These are phyloP conservation scores for Drosophila suzukii DNA, from an alignment of 1,140 invertebrate species.

Conservation along the genomic window DNA sequence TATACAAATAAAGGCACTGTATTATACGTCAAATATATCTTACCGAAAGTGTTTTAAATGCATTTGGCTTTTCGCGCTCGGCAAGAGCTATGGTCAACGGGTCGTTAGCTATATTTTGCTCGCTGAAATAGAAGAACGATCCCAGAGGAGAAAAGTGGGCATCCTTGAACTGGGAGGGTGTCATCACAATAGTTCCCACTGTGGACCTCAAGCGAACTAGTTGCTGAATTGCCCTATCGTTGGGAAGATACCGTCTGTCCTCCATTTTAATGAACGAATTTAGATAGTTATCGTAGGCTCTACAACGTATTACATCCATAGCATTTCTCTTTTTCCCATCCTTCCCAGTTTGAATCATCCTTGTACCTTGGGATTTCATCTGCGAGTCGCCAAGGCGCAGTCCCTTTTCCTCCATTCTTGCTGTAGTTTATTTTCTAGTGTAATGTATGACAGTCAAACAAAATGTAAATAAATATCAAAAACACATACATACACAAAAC, in stretches of 20 bases:
- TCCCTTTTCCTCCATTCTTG: background rate
- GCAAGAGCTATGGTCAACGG: constrained; percentile 15
- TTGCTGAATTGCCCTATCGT: background rate
- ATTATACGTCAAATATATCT: background rate
- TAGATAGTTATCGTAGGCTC: constrained; percentile 9
- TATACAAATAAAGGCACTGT: too few relatives aligned
- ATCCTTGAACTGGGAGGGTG: constrained; percentile 7
- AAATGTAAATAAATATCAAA: constrained; percentile 11
- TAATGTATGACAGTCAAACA: constrained; percentile 10
- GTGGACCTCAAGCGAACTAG: background rate
- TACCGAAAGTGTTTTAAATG: constrained; percentile 23
- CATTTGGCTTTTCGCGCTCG: constrained; percentile 9
- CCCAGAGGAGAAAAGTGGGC: background rate
- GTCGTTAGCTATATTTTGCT: background rate
- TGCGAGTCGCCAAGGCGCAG: background rate
- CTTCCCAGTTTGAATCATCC: background rate
- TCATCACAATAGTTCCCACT: constrained; percentile 6
- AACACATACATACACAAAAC: background rate
- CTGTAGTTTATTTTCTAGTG: background rate
- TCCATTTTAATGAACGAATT: constrained; percentile 11
- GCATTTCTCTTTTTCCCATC: too few relatives aligned
- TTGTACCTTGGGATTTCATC: background rate
- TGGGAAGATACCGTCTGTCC: constrained; percentile 15
- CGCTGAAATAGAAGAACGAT: background rate
- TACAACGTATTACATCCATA: background rate